Conservation (phyloP, 2,888 invertebrate genomes). For the Masnerella sp. region DNA sequence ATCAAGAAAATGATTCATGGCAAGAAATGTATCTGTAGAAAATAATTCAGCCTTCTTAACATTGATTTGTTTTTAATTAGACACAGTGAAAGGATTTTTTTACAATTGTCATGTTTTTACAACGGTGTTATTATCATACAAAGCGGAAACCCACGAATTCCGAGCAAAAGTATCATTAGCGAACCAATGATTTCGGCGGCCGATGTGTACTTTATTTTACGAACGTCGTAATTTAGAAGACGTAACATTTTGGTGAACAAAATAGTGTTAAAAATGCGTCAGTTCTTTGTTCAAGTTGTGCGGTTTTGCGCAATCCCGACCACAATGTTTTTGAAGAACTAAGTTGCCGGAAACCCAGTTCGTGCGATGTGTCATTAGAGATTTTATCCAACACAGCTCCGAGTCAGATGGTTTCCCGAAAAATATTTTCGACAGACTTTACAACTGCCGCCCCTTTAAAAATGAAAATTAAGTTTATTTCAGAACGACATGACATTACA, state of each 20-base stretch:
- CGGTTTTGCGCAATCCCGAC: slow-evolving; percentile 25
- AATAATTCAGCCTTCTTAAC: too few relatives aligned
- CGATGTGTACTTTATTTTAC: slow-evolving; percentile 12
- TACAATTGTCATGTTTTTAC: too few relatives aligned
- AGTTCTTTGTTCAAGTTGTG: slow-evolving; percentile 29
- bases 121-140: too few relatives aligned
- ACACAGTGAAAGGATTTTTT: too few relatives aligned
- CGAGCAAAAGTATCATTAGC: too few relatives aligned
- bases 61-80: too few relatives aligned
- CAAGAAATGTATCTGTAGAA: too few relatives aligned
- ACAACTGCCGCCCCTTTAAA: background rate
- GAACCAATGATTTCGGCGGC: too few relatives aligned
- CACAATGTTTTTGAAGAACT: slow-evolving; percentile 19
- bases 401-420: slow-evolving; percentile 37
- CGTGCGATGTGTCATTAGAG: slow-evolving; percentile 49
- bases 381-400: slow-evolving; percentile 23
- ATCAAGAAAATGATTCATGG: too few relatives aligned
- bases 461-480: too few relatives aligned
- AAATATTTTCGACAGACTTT: slow-evolving; percentile 22
- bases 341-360: slow-evolving; percentile 48
- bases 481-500: too few relatives aligned
- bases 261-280: slow-evolving; percentile 19
- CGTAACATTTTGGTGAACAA: slow-evolving; percentile 17
- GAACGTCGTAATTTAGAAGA: slow-evolving; percentile 5
- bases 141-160: too few relatives aligned